phyloP scores from a whole-genome alignment of 2,797 vertebrate genomes.

The Scyliorhinus canicula region DNA sequence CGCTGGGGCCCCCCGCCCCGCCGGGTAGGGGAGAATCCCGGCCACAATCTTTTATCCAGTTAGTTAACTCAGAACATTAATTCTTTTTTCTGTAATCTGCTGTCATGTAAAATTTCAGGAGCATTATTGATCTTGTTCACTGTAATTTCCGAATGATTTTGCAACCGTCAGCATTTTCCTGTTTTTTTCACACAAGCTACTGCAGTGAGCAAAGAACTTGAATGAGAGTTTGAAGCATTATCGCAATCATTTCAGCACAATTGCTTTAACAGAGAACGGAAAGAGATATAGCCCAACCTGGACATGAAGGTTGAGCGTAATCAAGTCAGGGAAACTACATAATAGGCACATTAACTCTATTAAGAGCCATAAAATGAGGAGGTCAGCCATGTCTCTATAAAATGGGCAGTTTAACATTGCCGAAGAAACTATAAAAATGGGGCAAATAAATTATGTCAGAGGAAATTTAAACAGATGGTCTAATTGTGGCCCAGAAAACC shows the following conservation, averaged over 20 bases:
- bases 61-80: not conserved
- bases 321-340: not conserved
- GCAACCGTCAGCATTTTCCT: too few relatives aligned
- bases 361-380: not conserved
- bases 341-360: not conserved
- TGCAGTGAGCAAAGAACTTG: not conserved
- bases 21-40: too few relatives aligned
- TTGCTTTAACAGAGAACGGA: not conserved
- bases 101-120: not conserved
- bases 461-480: too few relatives aligned
- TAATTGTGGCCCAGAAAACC: too few relatives aligned
- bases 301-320: not conserved
- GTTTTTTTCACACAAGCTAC: not conserved
- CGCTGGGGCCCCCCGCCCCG: too few relatives aligned
- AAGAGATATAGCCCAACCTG: not conserved
- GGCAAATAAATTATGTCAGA: not conserved
- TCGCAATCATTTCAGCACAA: not conserved
- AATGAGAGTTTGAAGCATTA: not conserved
- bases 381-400: not conserved
- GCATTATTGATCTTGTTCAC: not conserved
- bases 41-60: conserved; percentile 21
- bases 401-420: not conserved
- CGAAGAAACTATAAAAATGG: not conserved
- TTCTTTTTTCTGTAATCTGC: not conserved
- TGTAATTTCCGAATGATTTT: not conserved